These are phyloP conservation scores for Chloropsis hardwickii DNA, from an alignment of 2,113 vertebrate genomes.

Conservation along the genomic window DNA sequence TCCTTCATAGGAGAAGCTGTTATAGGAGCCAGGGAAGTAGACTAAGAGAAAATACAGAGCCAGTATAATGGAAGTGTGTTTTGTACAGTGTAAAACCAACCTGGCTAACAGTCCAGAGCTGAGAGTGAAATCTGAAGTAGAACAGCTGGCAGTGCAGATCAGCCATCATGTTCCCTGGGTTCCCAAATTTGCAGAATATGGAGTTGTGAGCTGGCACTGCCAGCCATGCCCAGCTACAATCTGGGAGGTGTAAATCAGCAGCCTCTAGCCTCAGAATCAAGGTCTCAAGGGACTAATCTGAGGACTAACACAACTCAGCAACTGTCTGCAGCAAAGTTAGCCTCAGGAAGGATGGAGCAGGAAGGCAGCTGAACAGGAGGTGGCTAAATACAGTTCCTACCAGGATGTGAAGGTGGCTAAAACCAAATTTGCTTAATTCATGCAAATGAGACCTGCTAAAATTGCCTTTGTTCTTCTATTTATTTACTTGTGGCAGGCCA, in stretches of 20 bases:
- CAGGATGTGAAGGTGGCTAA: neutral
- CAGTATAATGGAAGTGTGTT: neutral
- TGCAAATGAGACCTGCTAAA: neutral
- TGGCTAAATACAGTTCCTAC: neutral
- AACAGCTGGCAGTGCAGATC: neutral
- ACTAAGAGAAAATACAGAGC: neutral
- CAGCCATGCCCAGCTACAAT: neutral
- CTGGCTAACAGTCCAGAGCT: neutral
- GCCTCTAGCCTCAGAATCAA: neutral
- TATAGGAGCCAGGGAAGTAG: neutral
- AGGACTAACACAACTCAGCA: neutral
- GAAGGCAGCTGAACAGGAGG: neutral
- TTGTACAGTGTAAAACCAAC: neutral
- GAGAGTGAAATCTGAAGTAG: neutral
- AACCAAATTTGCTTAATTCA: neutral
- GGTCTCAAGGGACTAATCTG: neutral
- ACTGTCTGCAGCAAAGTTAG: neutral
- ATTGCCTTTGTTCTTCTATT: neutral
- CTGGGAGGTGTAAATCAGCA: neutral
- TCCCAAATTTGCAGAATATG: neutral
- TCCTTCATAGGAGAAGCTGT: neutral
- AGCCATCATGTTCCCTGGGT: fast-evolving
- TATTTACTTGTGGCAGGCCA: neutral
- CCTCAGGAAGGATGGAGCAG: neutral
- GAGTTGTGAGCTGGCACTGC: neutral